These are phyloP conservation scores for Ostrea edulis DNA, from an alignment of 1,140 invertebrate species.

Conservation along the genomic window DNA sequence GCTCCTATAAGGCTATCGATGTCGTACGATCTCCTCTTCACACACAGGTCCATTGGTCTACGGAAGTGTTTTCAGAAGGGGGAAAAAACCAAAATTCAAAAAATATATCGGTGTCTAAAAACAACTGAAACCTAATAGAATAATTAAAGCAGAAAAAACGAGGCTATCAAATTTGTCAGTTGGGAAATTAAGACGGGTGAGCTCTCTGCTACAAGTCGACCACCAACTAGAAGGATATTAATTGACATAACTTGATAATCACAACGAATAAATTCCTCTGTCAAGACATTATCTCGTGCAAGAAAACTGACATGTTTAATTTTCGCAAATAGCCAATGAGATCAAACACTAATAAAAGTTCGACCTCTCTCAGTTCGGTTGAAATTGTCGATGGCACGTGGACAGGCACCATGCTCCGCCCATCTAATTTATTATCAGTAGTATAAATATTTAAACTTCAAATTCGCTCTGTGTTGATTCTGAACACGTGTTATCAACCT, in stretches of 20 bases:
- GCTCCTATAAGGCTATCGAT: slow-evolving; percentile 25
- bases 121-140: slow-evolving; percentile 1
- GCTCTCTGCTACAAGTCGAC: background rate
- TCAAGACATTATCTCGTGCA: slow-evolving; percentile 2
- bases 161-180: slow-evolving; percentile 23
- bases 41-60: background rate
- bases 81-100: background rate
- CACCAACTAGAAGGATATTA: background rate
- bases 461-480: slow-evolving; percentile 30
- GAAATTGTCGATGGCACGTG: slow-evolving; percentile 3
- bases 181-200: slow-evolving; percentile 18
- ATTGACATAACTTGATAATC: slow-evolving; percentile 38
- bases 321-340: slow-evolving; percentile 4
- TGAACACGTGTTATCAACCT: slow-evolving; percentile 13
- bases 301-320: slow-evolving; percentile 30
- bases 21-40: slow-evolving; percentile 33
- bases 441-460: slow-evolving; percentile 40
- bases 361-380: background rate
- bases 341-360: background rate
- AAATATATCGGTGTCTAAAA: slow-evolving; percentile 3
- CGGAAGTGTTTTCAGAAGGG: background rate
- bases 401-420: background rate
- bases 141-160: slow-evolving; percentile 25
- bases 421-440: slow-evolving; percentile 10
- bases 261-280: slow-evolving; percentile 18